phyloP scores from a whole-genome alignment of 2,113 vertebrate species.

The Neotragus pygmaeus region DNA sequence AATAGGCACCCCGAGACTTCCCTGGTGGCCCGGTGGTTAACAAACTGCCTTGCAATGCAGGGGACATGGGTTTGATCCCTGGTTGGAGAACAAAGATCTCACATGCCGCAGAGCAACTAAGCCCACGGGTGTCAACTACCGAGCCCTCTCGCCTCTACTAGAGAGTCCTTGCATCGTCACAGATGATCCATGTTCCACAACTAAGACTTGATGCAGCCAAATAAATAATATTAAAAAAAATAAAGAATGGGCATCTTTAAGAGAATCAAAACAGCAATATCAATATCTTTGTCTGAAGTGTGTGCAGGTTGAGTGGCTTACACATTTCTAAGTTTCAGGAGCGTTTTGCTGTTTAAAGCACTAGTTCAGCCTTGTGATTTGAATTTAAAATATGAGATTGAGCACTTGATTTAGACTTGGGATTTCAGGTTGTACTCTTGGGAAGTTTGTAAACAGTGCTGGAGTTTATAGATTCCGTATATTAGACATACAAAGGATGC shows the following conservation, averaged over 20 bases:
- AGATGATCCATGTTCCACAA: background rate
- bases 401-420: background rate
- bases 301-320: background rate
- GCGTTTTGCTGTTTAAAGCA: background rate
- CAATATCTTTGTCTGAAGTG: background rate
- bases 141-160: background rate
- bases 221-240: background rate
- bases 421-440: background rate
- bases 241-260: background rate
- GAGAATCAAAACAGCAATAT: background rate
- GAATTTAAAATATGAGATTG: background rate
- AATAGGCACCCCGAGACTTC: background rate
- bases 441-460: background rate
- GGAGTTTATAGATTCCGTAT: fast-evolving
- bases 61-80: background rate
- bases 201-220: background rate
- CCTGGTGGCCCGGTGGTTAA: background rate
- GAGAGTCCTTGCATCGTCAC: background rate
- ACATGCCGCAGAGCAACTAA: background rate
- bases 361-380: background rate
- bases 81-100: background rate
- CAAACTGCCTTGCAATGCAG: background rate
- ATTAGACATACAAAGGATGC: fast-evolving
- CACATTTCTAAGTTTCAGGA: background rate
- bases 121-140: background rate